Evolutionary conservation across 1,140 invertebrate genomes (phyloP).

Genomic region (Drosophila repleta): DNA sequence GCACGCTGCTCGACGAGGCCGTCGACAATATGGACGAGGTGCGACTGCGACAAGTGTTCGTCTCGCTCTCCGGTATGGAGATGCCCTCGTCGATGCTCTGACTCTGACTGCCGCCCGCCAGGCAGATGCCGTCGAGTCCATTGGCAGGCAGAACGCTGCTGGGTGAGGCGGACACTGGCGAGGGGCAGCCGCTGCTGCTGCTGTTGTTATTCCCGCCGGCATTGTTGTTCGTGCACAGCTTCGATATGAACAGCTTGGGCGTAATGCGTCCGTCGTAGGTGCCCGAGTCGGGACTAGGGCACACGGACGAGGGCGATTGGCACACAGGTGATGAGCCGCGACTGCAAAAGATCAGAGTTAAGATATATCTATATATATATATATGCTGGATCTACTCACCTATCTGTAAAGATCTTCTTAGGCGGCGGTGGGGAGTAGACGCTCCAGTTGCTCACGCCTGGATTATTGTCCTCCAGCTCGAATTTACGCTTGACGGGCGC

Average conservation of each 20-base stretch:
- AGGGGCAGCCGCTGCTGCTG: slow-evolving; percentile 76
- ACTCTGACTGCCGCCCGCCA: slow-evolving; percentile 60
- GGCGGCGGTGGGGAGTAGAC: slow-evolving; percentile 77
- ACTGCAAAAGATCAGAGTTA: slow-evolving; percentile 62
- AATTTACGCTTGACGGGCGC: slow-evolving; percentile 91
- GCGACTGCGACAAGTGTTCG: slow-evolving; percentile 64
- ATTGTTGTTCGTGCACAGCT: slow-evolving; percentile 74
- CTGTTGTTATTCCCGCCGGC: slow-evolving; percentile 50
- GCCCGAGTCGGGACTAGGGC: slow-evolving; percentile 79
- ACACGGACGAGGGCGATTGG: slow-evolving; percentile 80
- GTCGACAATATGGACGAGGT: slow-evolving; percentile 69
- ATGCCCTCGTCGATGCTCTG: slow-evolving; percentile 78
- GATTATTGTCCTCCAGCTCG: slow-evolving; percentile 87
- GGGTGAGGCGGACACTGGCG: slow-evolving; percentile 67
- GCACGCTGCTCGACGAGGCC: slow-evolving; percentile 61
- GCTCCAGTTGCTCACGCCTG: slow-evolving; percentile 73
- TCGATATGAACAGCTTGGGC: slow-evolving; percentile 79
- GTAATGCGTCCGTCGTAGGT: slow-evolving; percentile 80
- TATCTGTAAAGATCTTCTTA: slow-evolving; percentile 83
- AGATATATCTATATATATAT: no score
- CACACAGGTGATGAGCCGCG: slow-evolving; percentile 85
- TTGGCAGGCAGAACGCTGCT: slow-evolving; percentile 45
- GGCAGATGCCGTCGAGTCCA: slow-evolving; percentile 58
- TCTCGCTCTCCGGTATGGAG: slow-evolving; percentile 67
- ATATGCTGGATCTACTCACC: slow-evolving; percentile 62